Conservation (phyloP, 2,888 invertebrate genomes). For the Tetheella fluctuosa region DNA sequence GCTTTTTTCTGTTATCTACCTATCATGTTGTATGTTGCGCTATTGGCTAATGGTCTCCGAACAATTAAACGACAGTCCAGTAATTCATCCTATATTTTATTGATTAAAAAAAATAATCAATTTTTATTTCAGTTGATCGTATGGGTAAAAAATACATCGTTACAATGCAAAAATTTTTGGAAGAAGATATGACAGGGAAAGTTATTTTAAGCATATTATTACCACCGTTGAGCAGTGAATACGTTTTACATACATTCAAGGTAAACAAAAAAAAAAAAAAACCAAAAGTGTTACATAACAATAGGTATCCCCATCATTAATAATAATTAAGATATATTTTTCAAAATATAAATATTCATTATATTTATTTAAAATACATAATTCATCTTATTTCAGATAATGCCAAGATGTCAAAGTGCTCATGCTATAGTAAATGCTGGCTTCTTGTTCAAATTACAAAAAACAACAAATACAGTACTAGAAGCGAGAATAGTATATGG, state of each 20-base stretch:
- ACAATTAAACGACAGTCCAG: too few relatives aligned
- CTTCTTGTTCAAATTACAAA: constrained; percentile 83
- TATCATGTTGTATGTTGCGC: too few relatives aligned
- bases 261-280: not conserved
- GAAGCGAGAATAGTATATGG: constrained; percentile 82
- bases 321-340: too few relatives aligned
- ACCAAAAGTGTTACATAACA: too few relatives aligned
- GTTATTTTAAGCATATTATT: not conserved
- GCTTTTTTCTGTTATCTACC: too few relatives aligned
- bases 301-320: too few relatives aligned
- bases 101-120: too few relatives aligned
- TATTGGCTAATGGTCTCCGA: too few relatives aligned
- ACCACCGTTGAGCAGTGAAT: not conserved
- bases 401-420: constrained; percentile 88
- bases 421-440: constrained; percentile 91
- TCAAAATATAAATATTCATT: not conserved
- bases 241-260: not conserved
- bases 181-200: not conserved
- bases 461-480: constrained; percentile 20
- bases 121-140: constrained; percentile 70
- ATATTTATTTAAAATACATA: not conserved
- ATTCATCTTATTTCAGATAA: constrained; percentile 80
- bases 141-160: constrained; percentile 45
- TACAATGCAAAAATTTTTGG: not conserved
- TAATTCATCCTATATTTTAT: too few relatives aligned